phyloP scores from a whole-genome alignment of 1,140 invertebrate genomes.

The Prorops nasuta region DNA sequence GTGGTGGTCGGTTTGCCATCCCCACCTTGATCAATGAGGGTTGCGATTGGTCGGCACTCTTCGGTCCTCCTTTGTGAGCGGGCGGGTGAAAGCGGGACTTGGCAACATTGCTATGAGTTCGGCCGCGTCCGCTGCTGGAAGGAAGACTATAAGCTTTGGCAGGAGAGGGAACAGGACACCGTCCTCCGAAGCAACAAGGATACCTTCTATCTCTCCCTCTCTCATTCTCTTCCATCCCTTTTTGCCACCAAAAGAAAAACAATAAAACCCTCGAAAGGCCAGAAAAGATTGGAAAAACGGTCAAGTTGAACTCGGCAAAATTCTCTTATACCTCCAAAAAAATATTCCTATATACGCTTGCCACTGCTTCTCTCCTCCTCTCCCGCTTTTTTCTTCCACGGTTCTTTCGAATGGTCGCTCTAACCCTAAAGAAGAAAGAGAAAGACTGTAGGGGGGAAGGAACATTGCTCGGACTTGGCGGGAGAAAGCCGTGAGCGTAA shows the following conservation, averaged over 20 bases:
- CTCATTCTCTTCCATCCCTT: background rate
- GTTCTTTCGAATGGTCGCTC: too few species aligned
- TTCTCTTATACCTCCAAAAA: too few species aligned
- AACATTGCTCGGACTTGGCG: too few species aligned
- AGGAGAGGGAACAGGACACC: conserved; percentile 10
- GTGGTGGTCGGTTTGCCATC: conserved; percentile 46
- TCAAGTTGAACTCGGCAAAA: too few species aligned
- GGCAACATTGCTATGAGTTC: conserved; percentile 41
- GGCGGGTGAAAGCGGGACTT: conserved; percentile 41
- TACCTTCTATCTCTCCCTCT: background rate
- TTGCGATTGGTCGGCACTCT: conserved; percentile 37
- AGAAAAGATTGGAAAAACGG: too few species aligned
- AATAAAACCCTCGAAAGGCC: too few species aligned
- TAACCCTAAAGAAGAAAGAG: conserved; percentile 6
- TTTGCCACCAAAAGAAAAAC: too few species aligned
- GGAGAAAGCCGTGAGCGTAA: too few species aligned
- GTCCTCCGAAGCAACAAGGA: background rate
- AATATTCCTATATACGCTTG: too few species aligned
- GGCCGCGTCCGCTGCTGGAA: conserved; percentile 28
- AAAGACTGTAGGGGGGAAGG: conserved; percentile 10
- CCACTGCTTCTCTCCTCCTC: too few species aligned
- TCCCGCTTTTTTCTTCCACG: too few species aligned
- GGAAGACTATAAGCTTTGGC: conserved; percentile 36
- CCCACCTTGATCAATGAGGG: conserved; percentile 21
- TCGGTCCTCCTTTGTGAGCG: conserved; percentile 54